phyloP scores from a whole-genome alignment of 1,140 invertebrate species.

The Trypoxylus dichotomus region DNA sequence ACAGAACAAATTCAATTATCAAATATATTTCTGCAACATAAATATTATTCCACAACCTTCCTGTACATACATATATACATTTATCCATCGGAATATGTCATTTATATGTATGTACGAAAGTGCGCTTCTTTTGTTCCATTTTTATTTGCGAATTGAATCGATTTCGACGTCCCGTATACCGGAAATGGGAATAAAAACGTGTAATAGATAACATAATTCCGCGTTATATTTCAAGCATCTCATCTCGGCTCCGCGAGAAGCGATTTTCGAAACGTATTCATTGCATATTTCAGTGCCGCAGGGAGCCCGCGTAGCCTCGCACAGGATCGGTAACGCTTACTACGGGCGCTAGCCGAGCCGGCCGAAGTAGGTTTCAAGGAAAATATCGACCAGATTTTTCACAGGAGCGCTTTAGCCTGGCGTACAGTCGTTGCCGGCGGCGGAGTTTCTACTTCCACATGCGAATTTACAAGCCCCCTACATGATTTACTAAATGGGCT shows the following conservation, averaged over 20 bases:
- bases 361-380: not conserved
- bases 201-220: slow-evolving; percentile 16
- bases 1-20: not conserved
- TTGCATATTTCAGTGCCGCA: slow-evolving; percentile 12
- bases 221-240: not conserved
- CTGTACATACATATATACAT: not conserved
- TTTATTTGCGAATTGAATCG: slow-evolving; percentile 1
- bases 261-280: slow-evolving; percentile 24
- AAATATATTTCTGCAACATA: not conserved
- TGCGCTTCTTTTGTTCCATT: not conserved
- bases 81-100: not conserved
- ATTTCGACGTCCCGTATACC: not conserved
- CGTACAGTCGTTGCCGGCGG: not conserved
- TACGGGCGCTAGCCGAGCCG: not conserved
- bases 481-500: slow-evolving; percentile 11
- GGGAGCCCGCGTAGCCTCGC: not conserved
- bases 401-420: not conserved
- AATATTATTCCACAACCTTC: not conserved
- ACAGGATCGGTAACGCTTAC: not conserved
- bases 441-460: not conserved
- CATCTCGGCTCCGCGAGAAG: not conserved
- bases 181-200: not conserved
- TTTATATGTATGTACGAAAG: no score
- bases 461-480: not conserved
- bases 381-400: slow-evolving; percentile 12